A percentile compares a stretch with the other conserved stretches of the same genome.
phyloP scores from a whole-genome alignment of 2,113 vertebrate species.

The Neomonachus schauinslandi region DNA sequence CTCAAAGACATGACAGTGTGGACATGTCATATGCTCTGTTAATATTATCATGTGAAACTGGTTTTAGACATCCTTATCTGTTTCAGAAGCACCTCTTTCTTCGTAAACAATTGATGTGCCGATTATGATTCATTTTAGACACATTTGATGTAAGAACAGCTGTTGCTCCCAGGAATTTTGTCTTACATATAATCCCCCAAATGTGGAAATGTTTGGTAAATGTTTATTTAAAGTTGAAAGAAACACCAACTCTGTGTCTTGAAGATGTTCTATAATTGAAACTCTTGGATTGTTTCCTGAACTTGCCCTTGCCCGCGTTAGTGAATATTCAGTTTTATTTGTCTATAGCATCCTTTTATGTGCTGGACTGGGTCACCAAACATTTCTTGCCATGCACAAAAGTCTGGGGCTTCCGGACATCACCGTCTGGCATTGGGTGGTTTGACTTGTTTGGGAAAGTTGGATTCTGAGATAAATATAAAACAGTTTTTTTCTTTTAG shows the following conservation, averaged over 20 bases:
- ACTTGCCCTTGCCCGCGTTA: neutral
- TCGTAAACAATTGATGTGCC: neutral
- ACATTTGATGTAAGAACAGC: neutral
- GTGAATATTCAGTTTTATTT: neutral
- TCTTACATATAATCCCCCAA: neutral
- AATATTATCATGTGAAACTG: neutral
- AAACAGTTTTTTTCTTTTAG: neutral
- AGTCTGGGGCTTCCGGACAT: neutral
- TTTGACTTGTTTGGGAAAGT: neutral
- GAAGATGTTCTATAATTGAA: neutral
- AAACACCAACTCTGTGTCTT: neutral
- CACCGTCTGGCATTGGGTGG: neutral
- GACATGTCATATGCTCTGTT: accelerated
- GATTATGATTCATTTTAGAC: neutral
- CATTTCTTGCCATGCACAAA: neutral
- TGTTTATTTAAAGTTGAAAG: neutral
- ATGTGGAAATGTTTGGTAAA: neutral
- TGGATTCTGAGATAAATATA: neutral
- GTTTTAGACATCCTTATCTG: neutral
- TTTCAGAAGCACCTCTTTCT: neutral
- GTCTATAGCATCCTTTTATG: neutral
- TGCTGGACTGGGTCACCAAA: neutral
- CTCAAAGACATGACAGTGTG: neutral
- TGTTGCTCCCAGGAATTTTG: neutral
- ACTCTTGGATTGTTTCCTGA: neutral